phyloP scores from a whole-genome alignment of 2,888 invertebrate species.

The Saturnia japonica region DNA sequence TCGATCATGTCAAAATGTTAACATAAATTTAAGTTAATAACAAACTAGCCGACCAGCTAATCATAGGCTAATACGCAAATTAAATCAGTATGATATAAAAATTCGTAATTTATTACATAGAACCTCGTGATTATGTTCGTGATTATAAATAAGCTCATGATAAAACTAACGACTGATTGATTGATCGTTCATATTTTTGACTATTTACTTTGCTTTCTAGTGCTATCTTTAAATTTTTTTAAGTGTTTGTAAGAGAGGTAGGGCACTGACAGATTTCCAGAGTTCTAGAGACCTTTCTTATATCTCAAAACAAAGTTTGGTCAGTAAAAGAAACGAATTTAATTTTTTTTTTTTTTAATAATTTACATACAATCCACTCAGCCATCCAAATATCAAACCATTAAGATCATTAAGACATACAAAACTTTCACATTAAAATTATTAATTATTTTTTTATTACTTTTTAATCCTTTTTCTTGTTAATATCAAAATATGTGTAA shows the following conservation, averaged over 20 bases:
- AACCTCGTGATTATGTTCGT: background rate
- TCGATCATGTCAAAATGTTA: background rate
- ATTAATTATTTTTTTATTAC: background rate
- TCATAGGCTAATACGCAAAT: background rate
- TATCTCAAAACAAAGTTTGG: background rate
- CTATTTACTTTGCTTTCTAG: background rate
- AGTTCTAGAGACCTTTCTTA: too few species aligned
- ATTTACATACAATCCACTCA: background rate
- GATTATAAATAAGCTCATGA: background rate
- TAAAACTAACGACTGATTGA: background rate
- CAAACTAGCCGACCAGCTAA: background rate
- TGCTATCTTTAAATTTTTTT: background rate
- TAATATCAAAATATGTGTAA: background rate
- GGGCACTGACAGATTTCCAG: too few species aligned
- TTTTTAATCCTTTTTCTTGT: background rate
- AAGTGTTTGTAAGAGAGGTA: background rate
- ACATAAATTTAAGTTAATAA: constrained; percentile 12
- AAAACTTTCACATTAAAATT: background rate
- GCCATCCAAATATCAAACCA: background rate
- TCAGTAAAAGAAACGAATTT: background rate
- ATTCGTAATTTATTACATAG: background rate
- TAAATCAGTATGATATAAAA: background rate
- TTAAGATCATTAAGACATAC: background rate
- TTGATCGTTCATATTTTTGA: background rate
- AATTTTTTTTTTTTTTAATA: background rate